Percentiles rank a stretch among this genome's conserved stretches.
Conservation (phyloP, 2,113 vertebrate genomes). For the Desmodus rotundus region DNA sequence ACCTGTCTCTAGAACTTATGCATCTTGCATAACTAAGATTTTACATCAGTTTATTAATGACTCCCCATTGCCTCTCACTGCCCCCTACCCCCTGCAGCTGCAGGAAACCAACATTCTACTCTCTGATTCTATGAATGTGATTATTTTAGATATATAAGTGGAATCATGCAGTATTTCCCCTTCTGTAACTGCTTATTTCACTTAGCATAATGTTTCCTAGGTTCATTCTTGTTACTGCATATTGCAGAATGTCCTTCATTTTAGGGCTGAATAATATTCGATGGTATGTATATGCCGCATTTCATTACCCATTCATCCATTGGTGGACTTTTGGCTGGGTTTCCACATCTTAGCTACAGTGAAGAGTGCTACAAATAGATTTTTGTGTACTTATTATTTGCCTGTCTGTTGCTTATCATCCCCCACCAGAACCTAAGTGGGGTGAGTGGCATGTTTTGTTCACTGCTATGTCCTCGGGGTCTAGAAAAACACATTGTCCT, state of each 20-base stretch:
- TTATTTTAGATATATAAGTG: not conserved
- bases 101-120: not conserved
- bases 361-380: not conserved
- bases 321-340: not conserved
- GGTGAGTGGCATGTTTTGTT: not conserved
- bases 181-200: not conserved
- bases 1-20: too few relatives aligned
- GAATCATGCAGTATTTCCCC: not conserved
- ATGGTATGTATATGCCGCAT: not conserved
- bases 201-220: not conserved
- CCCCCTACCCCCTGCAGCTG: not conserved
- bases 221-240: not conserved
- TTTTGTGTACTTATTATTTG: not conserved
- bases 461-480: not conserved
- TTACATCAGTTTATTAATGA: not conserved
- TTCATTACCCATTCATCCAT: not conserved
- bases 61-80: not conserved
- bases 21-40: not conserved
- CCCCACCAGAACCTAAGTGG: not conserved
- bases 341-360: not conserved
- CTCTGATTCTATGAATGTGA: not conserved
- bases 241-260: not conserved
- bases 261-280: not conserved
- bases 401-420: not conserved
- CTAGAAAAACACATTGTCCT: not conserved